Evolutionary conservation across 2,888 invertebrate genomes (phyloP), one percentile per base, ranked within the genome.

Genomic region (Caenorhabditis angaria): DNA sequence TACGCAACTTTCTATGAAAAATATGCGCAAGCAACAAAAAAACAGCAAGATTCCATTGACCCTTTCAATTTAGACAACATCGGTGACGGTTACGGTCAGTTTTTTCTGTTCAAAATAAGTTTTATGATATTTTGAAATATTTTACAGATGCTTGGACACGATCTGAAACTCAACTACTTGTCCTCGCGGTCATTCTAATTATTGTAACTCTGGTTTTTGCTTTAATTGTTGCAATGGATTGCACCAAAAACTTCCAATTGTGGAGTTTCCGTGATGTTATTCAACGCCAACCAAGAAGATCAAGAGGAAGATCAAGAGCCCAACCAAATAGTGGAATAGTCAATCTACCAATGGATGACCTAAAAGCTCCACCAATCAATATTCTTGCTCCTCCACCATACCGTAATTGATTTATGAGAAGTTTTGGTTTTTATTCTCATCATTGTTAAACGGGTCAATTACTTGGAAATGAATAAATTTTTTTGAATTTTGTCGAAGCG

Each of bases 61-160:
- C 63, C 70, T 27, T 71, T 63, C 51, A 66, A 66, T 56, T 53
- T 71, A 18, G 70, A 71, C 51, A 66, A 66, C 35, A 71, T 71
- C 55, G 70, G 70, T 20, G 59, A 66, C 60, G 70, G 70, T 25
- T 71, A 60, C 22, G 66, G 70, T 71, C 18, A 22, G 59, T 61
- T 24, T n/a, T n/a, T n/a, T n/a, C n/a, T n/a, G n/a, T n/a, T n/a
- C n/a, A n/a, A n/a, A n/a, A n/a, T n/a, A n/a, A n/a, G n/a, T n/a
- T n/a, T n/a, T n/a, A n/a, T n/a, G n/a, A n/a, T n/a, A n/a, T n/a
- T n/a, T n/a, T n/a, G n/a, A n/a, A n/a, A n/a, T n/a, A n/a, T 6
- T 28, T 2, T 47, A 29, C 66, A 71, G 70, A 66, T 59, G 62
- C 66, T 10, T 71, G 70, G 70, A 63, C 62, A 4, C 70, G 66